phyloP scores from a whole-genome alignment of 2,888 invertebrate species.

The Eupithecia subumbrata region DNA sequence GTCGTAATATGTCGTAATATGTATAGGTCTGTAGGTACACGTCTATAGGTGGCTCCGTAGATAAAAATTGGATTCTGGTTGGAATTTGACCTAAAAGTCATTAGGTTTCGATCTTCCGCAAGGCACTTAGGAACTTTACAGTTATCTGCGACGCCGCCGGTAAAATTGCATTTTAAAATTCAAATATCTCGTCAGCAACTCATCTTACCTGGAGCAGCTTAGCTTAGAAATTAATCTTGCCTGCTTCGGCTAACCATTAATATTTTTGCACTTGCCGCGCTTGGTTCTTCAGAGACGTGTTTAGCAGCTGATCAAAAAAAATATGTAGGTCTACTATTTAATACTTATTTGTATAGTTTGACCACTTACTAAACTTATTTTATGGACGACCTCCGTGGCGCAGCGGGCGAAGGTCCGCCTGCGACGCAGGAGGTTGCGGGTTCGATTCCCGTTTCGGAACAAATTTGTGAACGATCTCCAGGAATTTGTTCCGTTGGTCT shows the following conservation, averaged over 20 bases:
- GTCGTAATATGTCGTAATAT: too few species aligned
- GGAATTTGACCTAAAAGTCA: not conserved
- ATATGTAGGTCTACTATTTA: not conserved
- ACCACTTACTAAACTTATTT: not conserved
- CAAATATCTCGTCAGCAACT: not conserved
- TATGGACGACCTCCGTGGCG: too few species aligned
- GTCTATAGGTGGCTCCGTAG: not conserved
- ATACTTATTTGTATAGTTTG: not conserved
- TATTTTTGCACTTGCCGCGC: not conserved
- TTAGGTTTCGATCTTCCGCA: not conserved
- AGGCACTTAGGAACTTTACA: not conserved
- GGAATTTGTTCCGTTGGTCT: too few species aligned
- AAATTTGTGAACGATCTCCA: too few species aligned
- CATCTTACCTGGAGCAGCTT: not conserved
- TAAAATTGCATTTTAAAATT: slow-evolving; percentile 4
- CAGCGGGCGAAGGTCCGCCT: too few species aligned
- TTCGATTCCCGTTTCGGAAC: too few species aligned
- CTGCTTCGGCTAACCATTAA: not conserved
- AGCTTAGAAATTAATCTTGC: slow-evolving; percentile 1
- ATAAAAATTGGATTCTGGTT: slow-evolving; percentile 1
- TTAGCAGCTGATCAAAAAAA: too few species aligned
- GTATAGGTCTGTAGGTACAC: too few species aligned
- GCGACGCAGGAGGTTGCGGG: too few species aligned
- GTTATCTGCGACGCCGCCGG: not conserved
- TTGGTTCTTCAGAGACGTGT: not conserved